Evolutionary conservation across 2,888 invertebrate species (phyloP).

Genomic region (Synergus japonicus): DNA sequence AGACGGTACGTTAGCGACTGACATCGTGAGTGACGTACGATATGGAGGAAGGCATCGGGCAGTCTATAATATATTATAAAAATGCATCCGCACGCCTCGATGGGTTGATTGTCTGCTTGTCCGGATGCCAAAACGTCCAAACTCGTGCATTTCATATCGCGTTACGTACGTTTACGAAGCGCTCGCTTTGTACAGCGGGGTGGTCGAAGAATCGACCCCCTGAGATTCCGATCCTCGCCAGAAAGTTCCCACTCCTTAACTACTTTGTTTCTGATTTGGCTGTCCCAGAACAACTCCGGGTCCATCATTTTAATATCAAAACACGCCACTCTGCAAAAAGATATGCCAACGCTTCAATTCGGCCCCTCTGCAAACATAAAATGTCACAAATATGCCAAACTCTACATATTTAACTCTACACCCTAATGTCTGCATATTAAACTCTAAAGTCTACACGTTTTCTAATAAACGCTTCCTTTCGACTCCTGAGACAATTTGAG

Average conservation of each 20-base stretch:
- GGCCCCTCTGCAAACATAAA: background rate
- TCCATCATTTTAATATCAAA: conserved; percentile 39
- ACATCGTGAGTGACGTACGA: conserved; percentile 74
- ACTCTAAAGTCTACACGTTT: too few species aligned
- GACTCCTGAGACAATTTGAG: too few species aligned
- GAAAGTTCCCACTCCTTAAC: conserved; percentile 31
- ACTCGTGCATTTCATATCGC: conserved; percentile 76
- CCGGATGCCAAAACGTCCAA: conserved; percentile 77
- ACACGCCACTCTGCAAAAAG: conserved; percentile 9
- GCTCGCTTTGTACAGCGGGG: conserved; percentile 64
- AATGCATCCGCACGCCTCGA: conserved; percentile 78
- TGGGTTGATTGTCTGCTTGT: conserved; percentile 78
- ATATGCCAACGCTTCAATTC: conserved; percentile 13
- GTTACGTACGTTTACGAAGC: conserved; percentile 72
- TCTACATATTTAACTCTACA: too few species aligned
- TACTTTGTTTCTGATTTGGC: conserved; percentile 32
- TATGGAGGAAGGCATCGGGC: conserved; percentile 74
- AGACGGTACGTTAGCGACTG: conserved; percentile 77
- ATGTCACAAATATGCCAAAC: too few species aligned
- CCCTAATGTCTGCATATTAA: too few species aligned
- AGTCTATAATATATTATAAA: conserved; percentile 78
- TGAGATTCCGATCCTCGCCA: conserved; percentile 48
- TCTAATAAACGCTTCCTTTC: too few species aligned
- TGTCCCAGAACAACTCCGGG: conserved; percentile 17
- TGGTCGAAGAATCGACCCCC: conserved; percentile 70